Percentiles rank a stretch among this genome's conserved stretches.
phyloP scores from a whole-genome alignment of 2,797 vertebrate genomes.

The Cephalopachus bancanus region DNA sequence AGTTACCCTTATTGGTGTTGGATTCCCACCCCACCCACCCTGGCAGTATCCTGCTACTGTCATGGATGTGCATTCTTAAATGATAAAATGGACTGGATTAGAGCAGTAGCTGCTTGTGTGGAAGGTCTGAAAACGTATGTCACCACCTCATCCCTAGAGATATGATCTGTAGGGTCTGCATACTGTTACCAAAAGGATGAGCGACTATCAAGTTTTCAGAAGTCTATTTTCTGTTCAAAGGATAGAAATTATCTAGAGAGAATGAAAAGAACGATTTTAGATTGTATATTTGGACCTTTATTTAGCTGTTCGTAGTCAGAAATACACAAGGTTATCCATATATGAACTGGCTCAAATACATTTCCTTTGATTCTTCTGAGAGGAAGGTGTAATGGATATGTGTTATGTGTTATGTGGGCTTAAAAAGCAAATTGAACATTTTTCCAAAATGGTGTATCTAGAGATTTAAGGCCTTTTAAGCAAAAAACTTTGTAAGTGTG shows the following conservation, averaged over 20 bases:
- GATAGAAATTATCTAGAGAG: background rate
- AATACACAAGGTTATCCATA: background rate
- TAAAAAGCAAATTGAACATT: constrained; percentile 38
- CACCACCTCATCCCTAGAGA: background rate
- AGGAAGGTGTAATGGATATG: background rate
- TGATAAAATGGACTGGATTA: background rate
- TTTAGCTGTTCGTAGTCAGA: constrained; percentile 15
- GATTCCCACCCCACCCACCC: too few relatives aligned
- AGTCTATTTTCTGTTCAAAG: constrained; percentile 44
- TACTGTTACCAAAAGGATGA: background rate
- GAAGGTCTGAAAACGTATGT: background rate
- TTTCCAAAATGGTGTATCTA: constrained; percentile 51
- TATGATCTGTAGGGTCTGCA: background rate
- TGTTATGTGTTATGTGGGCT: background rate
- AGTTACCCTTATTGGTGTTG: too few relatives aligned
- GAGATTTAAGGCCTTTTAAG: constrained; percentile 33
- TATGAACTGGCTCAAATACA: background rate
- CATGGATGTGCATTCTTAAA: background rate
- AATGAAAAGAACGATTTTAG: constrained; percentile 61
- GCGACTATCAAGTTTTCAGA: background rate
- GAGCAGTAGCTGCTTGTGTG: background rate
- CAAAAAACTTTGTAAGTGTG: background rate
- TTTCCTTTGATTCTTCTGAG: constrained; percentile 37
- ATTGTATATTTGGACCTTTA: constrained; percentile 28
- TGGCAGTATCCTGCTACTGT: too few relatives aligned